Evolutionary conservation across 1,140 invertebrate species (phyloP).

Genomic region (Pomacea maculata): DNA sequence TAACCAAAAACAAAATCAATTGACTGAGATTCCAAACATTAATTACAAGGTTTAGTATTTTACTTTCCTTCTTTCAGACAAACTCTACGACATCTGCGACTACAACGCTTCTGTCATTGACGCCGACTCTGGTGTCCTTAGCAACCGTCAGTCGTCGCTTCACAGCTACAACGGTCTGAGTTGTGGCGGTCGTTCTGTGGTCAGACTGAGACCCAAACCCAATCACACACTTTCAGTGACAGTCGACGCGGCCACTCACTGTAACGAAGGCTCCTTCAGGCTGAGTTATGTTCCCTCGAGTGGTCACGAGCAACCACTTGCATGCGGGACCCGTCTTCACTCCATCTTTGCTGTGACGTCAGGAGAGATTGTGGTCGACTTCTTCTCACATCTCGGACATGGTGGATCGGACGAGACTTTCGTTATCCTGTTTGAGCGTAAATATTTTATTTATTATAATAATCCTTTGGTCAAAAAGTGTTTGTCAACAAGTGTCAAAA

Average conservation of each 20-base stretch:
- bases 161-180: not conserved
- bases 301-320: not conserved
- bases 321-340: not conserved
- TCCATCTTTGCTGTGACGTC: not conserved
- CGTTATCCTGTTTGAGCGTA: no score
- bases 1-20: no score
- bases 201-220: conserved; percentile 1
- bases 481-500: no score
- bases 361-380: not conserved
- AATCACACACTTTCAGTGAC: not conserved
- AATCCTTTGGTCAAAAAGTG: no score
- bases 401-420: no score
- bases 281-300: not conserved
- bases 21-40: no score
- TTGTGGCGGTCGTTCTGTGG: not conserved
- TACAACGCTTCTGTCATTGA: not conserved
- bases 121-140: not conserved
- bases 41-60: not conserved
- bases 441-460: no score
- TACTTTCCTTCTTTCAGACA: not conserved
- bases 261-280: not conserved
- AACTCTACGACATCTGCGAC: conserved; percentile 14
- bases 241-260: not conserved
- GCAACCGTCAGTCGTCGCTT: not conserved
- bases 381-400: no score